phyloP scores from a whole-genome alignment of 2,113 vertebrate species.

The Istiophorus platypterus region DNA sequence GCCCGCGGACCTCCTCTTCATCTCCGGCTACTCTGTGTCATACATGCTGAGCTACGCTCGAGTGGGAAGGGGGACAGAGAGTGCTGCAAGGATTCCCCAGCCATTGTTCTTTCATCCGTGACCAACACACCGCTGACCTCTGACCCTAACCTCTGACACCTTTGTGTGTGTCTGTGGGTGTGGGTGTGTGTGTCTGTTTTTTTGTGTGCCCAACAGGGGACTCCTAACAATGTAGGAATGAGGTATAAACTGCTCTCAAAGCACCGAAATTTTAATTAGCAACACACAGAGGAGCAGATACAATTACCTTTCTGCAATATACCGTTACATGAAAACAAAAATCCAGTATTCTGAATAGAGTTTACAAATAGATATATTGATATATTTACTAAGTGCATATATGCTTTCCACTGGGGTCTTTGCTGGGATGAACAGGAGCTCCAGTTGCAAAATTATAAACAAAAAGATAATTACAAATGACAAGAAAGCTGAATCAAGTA shows the following conservation, averaged over 20 bases:
- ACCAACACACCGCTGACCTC: conserved; percentile 55
- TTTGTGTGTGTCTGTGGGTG: conserved; percentile 35
- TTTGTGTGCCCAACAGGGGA: neutral
- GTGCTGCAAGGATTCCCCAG: conserved; percentile 44
- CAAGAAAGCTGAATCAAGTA: too few species aligned
- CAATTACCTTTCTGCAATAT: neutral
- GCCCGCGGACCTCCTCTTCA: conserved; percentile 21
- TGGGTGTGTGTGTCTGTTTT: conserved; percentile 28
- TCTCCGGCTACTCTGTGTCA: conserved; percentile 15
- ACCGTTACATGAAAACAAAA: neutral
- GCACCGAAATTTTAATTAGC: conserved; percentile 3
- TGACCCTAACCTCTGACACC: conserved; percentile 69
- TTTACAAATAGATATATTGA: neutral
- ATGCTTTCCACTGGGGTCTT: too few species aligned
- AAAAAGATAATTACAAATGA: too few species aligned
- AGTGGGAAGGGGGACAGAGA: conserved; percentile 40
- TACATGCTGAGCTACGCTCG: conserved; percentile 60
- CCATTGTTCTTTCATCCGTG: conserved; percentile 54
- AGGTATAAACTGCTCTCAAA: conserved; percentile 33
- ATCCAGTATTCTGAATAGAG: neutral
- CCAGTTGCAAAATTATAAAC: too few species aligned
- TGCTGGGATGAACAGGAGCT: too few species aligned
- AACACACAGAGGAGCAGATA: conserved; percentile 30
- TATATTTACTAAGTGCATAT: too few species aligned
- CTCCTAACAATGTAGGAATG: conserved; percentile 29